These are phyloP conservation scores for Nipponia nippon DNA, from an alignment of 2,113 vertebrate species.

Conservation along the genomic window DNA sequence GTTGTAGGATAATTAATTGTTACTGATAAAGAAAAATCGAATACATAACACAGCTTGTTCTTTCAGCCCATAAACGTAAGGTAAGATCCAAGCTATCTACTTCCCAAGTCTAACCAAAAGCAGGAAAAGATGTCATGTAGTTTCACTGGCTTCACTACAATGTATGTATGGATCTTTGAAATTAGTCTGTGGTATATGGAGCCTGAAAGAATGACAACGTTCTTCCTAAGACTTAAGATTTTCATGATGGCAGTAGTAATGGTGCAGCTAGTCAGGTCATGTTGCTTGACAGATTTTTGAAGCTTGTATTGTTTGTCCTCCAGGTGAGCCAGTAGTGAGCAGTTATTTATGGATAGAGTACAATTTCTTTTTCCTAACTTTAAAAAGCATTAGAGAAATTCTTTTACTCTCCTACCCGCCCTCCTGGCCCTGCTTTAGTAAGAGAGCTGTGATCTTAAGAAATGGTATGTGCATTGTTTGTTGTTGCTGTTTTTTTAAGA, in stretches of 20 bases:
- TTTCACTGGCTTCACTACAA: not conserved
- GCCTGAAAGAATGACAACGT: not conserved
- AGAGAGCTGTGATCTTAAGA: not conserved
- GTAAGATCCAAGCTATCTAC: not conserved
- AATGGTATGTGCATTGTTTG: not conserved
- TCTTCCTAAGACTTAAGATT: not conserved
- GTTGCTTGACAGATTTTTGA: not conserved
- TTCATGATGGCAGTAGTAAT: not conserved
- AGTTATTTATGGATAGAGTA: not conserved
- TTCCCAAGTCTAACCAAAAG: not conserved
- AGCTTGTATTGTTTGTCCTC: not conserved
- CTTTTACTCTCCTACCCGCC: not conserved
- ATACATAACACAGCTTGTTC: not conserved
- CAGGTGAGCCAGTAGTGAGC: not conserved
- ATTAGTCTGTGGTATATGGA: not conserved
- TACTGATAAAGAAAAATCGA: not conserved
- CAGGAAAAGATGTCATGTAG: no score
- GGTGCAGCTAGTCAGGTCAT: not conserved
- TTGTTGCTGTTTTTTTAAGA: not conserved
- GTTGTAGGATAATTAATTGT: not conserved
- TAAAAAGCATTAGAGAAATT: not conserved
- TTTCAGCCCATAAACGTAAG: not conserved
- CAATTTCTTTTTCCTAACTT: not conserved
- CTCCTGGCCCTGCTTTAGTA: not conserved
- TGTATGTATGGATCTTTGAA: not conserved